Evolutionary conservation across 1,140 invertebrate genomes (phyloP).

Genomic region (Drosophila dunni): DNA sequence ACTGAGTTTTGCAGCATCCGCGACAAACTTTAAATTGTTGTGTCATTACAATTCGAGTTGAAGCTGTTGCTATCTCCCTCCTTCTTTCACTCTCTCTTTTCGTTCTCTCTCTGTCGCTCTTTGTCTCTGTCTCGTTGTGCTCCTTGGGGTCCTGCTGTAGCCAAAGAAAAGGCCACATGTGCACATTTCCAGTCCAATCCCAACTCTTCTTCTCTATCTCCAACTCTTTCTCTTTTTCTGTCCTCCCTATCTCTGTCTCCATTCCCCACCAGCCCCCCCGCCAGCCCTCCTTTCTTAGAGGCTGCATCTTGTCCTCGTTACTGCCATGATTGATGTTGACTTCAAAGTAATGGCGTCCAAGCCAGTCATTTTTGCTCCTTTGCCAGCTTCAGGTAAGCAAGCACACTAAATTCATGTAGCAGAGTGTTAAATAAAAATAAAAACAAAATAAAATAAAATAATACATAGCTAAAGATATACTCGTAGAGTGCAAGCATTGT

Average conservation of each 20-base stretch:
- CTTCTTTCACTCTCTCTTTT: not conserved
- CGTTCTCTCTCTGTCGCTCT: too few relatives aligned
- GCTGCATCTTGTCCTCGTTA: conserved; percentile 48
- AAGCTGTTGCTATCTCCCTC: conserved; percentile 4
- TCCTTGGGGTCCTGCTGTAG: conserved; percentile 22
- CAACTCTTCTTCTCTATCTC: not conserved
- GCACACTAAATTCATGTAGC: conserved; percentile 20
- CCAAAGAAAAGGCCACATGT: conserved; percentile 53
- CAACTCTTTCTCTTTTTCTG: not conserved
- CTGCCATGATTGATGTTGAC: conserved; percentile 53
- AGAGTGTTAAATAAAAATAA: conserved; percentile 9
- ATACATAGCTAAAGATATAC: not conserved
- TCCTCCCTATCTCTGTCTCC: not conserved
- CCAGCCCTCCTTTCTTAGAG: not conserved
- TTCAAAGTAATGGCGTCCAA: conserved; percentile 54
- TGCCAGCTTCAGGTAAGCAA: conserved; percentile 25
- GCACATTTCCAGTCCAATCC: conserved; percentile 41
- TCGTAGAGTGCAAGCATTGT: conserved; percentile 4
- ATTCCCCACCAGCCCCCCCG: not conserved
- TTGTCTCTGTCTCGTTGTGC: conserved; percentile 7
- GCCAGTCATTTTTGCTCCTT: conserved; percentile 42
- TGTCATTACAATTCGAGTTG: conserved; percentile 79
- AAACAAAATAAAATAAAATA: conserved; percentile 1
- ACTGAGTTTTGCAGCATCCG: conserved; percentile 81
- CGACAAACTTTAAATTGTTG: conserved; percentile 82